phyloP scores from a whole-genome alignment of 2,113 vertebrate genomes.

The Phyllostomus discolor region DNA sequence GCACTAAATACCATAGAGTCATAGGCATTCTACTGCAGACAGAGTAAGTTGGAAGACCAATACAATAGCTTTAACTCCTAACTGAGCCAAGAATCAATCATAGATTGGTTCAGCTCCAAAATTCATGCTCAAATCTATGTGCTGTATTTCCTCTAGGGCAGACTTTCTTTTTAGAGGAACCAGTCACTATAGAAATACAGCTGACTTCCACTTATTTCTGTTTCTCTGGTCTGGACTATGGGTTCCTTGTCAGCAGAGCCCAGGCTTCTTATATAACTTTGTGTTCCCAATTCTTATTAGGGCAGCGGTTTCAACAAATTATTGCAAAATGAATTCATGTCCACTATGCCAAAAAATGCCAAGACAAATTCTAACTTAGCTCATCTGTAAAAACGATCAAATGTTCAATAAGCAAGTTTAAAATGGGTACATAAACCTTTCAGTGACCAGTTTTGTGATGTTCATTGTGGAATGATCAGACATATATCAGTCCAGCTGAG shows the following conservation, averaged over 20 bases:
- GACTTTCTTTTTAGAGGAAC: background rate
- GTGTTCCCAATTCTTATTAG: background rate
- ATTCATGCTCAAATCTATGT: background rate
- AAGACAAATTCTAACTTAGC: background rate
- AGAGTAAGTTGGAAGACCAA: background rate
- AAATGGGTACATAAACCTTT: conserved; percentile 15
- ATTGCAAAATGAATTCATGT: background rate
- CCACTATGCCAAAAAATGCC: background rate
- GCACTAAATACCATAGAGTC: background rate
- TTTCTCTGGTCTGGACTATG: background rate
- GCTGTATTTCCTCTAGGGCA: background rate
- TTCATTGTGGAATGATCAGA: background rate
- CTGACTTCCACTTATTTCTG: background rate
- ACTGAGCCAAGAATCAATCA: background rate
- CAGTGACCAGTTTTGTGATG: background rate
- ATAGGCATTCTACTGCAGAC: background rate
- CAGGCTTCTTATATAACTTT: background rate
- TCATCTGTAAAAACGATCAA: background rate
- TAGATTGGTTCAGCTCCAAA: background rate
- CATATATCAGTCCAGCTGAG: background rate
- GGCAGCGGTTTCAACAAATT: background rate
- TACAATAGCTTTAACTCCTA: background rate
- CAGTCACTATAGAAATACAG: background rate
- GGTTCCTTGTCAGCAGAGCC: background rate
- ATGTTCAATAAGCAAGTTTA: background rate